Conservation (phyloP, 2,797 vertebrate species). For the Gymnoscopelus microlampas region DNA sequence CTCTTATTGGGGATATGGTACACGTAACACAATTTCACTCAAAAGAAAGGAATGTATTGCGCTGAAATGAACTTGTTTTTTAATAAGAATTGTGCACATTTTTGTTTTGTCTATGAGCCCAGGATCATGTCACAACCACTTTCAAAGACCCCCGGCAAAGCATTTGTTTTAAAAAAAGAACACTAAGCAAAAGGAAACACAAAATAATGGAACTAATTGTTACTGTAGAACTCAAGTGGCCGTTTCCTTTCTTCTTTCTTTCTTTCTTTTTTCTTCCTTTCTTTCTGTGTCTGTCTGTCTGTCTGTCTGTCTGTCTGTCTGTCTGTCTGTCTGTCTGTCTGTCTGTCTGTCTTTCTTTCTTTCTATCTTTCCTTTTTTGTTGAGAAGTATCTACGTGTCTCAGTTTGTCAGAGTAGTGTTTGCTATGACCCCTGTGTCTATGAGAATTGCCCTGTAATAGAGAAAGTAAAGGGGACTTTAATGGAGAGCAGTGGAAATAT, state of each 20-base stretch:
- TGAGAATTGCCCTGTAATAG: slow-evolving; percentile 71
- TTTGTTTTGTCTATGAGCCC: slow-evolving; percentile 38
- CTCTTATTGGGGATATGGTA: slow-evolving; percentile 42
- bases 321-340: background rate
- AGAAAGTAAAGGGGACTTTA: slow-evolving; percentile 70
- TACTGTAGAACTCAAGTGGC: slow-evolving; percentile 37
- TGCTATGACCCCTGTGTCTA: slow-evolving; percentile 60
- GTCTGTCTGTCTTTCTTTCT: background rate
- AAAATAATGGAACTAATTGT: slow-evolving; percentile 67
- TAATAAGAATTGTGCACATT: slow-evolving; percentile 43
- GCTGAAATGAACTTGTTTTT: slow-evolving; percentile 37
- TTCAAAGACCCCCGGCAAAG: slow-evolving; percentile 43
- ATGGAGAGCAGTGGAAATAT: slow-evolving; percentile 79
- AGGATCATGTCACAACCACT: slow-evolving; percentile 46
- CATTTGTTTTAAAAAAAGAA: slow-evolving; percentile 42
- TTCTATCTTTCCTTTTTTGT: slow-evolving; percentile 41
- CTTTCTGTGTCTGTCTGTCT: background rate
- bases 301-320: slow-evolving; percentile 2
- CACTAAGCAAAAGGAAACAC: slow-evolving; percentile 52
- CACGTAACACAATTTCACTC: slow-evolving; percentile 32
- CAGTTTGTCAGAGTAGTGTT: slow-evolving; percentile 28
- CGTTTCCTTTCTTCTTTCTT: slow-evolving; percentile 45
- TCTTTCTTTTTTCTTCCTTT: background rate
- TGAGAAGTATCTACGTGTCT: slow-evolving; percentile 47
- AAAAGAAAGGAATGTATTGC: slow-evolving; percentile 29